Evolutionary conservation across 1,140 invertebrate genomes (phyloP).

Genomic region (Tetranychus urticae): DNA sequence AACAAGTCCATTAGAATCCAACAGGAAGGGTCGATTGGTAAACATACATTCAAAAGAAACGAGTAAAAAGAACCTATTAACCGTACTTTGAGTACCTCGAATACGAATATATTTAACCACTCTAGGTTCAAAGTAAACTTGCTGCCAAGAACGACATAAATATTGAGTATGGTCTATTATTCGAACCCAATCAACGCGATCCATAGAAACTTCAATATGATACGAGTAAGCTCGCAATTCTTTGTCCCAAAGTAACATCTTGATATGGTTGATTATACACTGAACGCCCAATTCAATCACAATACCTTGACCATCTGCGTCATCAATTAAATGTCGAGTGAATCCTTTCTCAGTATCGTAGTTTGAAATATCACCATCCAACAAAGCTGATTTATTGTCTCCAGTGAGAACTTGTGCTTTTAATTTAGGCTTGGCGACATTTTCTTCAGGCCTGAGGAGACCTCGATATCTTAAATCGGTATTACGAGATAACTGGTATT

Average conservation of each 20-base stretch:
- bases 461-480: slow-evolving; percentile 49
- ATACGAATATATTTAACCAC: slow-evolving; percentile 68
- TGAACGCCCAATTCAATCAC: slow-evolving; percentile 60
- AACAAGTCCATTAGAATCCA: slow-evolving; percentile 38
- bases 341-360: slow-evolving; percentile 83
- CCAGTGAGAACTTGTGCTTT: slow-evolving; percentile 44
- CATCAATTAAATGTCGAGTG: slow-evolving; percentile 72
- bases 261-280: slow-evolving; percentile 78
- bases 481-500: slow-evolving; percentile 45
- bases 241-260: slow-evolving; percentile 77
- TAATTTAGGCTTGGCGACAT: slow-evolving; percentile 51
- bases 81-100: slow-evolving; percentile 72
- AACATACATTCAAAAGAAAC: slow-evolving; percentile 74
- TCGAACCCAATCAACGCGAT: slow-evolving; percentile 78
- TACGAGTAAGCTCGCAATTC: slow-evolving; percentile 87
- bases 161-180: slow-evolving; percentile 75
- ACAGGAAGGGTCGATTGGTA: slow-evolving; percentile 42
- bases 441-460: slow-evolving; percentile 50
- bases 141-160: slow-evolving; percentile 86
- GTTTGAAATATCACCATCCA: slow-evolving; percentile 61
- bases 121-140: slow-evolving; percentile 64
- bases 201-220: slow-evolving; percentile 83
- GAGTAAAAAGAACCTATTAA: slow-evolving; percentile 83
- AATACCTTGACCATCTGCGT: slow-evolving; percentile 45
- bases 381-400: slow-evolving; percentile 33